Base-by-base conservation (phyloP, 1,140 invertebrate genomes). In the Bombyx mandarina region DNA sequence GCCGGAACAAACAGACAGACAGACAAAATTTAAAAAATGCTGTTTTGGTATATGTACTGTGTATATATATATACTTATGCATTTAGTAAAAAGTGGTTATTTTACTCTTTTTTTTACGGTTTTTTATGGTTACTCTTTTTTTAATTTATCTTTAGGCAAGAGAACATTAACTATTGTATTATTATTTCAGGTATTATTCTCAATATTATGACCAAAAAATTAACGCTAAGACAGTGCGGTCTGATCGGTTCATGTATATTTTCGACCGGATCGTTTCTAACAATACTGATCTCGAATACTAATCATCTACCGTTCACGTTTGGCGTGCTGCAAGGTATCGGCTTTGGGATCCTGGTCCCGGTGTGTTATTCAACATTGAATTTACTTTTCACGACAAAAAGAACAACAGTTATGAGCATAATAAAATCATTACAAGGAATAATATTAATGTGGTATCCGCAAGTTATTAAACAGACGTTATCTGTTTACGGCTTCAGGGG, bases 401-500 rank as follows among this genome's bases (percentile, higher is more conserved):
- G 90, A 56, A 90, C 90, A 1, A 81, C 90, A 63, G 87, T 91
- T 54, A 91, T 92, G 89, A 90, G 90, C 55, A 73, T 89, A 7
- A 88, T 88, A 53, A 91, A 93, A 75, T 84, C 89, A 0, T 56
- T 90, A n/a, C 91, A 92, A 57, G 89, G 89, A 7, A 65, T 89
- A 0, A 88, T 90, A 8, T 72, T 88, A 22, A 91, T 92, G 73
- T 77, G 89, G 61, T 90, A 89, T 71, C 91, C 91, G 1, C 83
- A 90, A 43, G 54, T 90, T 0, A 76, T 90, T 53, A 88, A 88
- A 65, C 71, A 79, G 47, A 77, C 90, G 45, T 70, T 92, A 63
- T 68, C 82, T 2, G 62, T 76, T 43, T 92, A 91, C 58, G 91
- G 91, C n/a, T 92, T 90, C 61, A 81, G 90, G 69, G 91, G 91